Evolutionary conservation across 2,888 invertebrate species (phyloP).

Genomic region (Chloroclystis v-ata): DNA sequence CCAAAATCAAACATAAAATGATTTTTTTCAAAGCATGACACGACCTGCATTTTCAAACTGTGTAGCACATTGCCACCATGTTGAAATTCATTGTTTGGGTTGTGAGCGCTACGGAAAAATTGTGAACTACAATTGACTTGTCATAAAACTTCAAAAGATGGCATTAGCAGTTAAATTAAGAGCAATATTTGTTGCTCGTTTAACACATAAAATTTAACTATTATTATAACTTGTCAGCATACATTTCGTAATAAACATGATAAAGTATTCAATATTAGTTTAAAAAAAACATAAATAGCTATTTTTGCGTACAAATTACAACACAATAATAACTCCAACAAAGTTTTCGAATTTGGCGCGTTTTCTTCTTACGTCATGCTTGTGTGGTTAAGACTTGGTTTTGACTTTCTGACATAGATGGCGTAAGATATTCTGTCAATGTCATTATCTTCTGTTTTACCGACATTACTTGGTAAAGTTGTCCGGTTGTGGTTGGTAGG

Average conservation of each 20-base stretch:
- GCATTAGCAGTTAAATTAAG: constrained; percentile 21
- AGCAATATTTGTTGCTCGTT: too few species aligned
- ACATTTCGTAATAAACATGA: too few species aligned
- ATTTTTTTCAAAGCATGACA: constrained; percentile 79
- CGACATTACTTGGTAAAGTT: constrained; percentile 1
- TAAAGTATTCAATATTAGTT: too few species aligned
- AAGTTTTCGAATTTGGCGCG: constrained; percentile 10
- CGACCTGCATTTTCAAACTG: constrained; percentile 79
- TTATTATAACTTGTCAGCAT: too few species aligned
- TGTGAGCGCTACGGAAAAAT: constrained; percentile 67
- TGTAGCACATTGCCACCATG: constrained; percentile 79
- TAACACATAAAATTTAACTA: too few species aligned
- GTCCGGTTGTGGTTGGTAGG: too few species aligned
- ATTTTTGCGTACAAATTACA: too few species aligned
- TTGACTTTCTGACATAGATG: constrained; percentile 27
- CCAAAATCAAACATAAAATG: constrained; percentile 75
- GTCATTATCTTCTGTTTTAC: constrained; percentile 3
- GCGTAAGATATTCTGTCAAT: constrained; percentile 17
- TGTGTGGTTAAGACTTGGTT: neutral
- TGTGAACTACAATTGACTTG: constrained; percentile 45
- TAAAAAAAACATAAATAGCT: too few species aligned
- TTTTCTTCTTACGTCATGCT: constrained; percentile 4
- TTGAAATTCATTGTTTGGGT: constrained; percentile 79
- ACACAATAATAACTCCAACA: too few species aligned
- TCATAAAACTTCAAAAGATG: constrained; percentile 36